Evolutionary conservation across 2,797 vertebrate species (phyloP).

Genomic region (Picus viridis): DNA sequence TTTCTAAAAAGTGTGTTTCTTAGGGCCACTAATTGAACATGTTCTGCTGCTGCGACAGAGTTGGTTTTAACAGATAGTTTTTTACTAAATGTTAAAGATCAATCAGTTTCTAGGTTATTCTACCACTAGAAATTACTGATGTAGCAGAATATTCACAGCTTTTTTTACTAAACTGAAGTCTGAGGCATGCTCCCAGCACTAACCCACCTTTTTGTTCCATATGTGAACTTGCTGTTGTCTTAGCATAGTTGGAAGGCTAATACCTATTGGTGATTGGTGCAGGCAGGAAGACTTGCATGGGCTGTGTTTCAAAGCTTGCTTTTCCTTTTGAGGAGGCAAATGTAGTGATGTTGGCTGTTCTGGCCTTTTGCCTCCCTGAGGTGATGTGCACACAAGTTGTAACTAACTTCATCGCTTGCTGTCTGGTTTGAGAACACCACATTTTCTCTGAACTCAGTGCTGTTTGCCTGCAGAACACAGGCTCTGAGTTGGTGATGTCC

Average conservation of each 20-base stretch:
- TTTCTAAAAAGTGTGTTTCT: conserved; percentile 45
- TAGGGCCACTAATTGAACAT: conserved; percentile 48
- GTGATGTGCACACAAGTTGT: neutral
- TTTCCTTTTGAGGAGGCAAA: neutral
- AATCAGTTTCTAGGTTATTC: neutral
- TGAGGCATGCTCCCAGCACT: neutral
- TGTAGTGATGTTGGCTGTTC: neutral
- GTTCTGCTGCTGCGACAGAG: conserved; percentile 11
- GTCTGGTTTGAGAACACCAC: neutral
- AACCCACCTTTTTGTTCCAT: neutral
- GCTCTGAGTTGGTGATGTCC: neutral
- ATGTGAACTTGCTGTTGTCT: neutral
- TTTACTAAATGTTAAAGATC: conserved; percentile 17
- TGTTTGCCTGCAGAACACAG: neutral
- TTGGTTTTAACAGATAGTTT: conserved; percentile 16
- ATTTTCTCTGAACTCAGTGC: neutral
- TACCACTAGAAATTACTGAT: neutral
- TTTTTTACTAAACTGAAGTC: neutral
- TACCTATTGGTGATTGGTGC: neutral
- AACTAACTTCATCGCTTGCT: neutral
- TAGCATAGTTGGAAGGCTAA: neutral
- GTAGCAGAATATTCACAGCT: neutral
- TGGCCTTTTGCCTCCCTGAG: conserved; percentile 6
- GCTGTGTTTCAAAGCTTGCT: conserved; percentile 24
- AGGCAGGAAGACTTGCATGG: neutral